Conservation (phyloP, 1,140 invertebrate genomes). For the Ooceraea biroi region DNA sequence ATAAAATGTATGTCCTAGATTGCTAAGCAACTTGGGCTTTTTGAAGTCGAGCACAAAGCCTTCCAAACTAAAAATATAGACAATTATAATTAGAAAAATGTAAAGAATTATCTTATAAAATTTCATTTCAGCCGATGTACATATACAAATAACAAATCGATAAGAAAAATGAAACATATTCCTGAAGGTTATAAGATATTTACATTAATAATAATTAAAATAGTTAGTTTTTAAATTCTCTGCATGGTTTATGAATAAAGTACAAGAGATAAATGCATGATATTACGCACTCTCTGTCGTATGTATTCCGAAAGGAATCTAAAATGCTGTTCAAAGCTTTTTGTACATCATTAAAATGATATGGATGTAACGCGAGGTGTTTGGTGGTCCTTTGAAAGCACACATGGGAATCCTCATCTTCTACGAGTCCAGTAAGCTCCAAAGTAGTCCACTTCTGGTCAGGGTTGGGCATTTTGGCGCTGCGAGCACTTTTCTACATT, state of each 20-base stretch:
- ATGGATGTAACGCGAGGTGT: constrained; percentile 88
- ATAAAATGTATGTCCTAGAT: constrained; percentile 86
- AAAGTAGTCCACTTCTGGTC: constrained; percentile 73
- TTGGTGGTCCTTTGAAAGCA: constrained; percentile 86
- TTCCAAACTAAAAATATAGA: constrained; percentile 85
- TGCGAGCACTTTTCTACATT: too few relatives aligned
- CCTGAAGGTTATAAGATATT: not conserved
- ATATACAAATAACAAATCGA: constrained; percentile 1
- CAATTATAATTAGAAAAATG: not conserved
- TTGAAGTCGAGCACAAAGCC: constrained; percentile 89
- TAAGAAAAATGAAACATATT: not conserved
- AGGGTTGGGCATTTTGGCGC: too few relatives aligned
- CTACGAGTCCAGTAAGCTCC: constrained; percentile 79
- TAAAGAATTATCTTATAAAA: too few relatives aligned
- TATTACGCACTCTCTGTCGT: constrained; percentile 79
- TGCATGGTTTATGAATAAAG: not conserved
- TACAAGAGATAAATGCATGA: not conserved
- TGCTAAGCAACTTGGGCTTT: constrained; percentile 87
- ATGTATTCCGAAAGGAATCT: constrained; percentile 74
- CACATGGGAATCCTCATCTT: constrained; percentile 87
- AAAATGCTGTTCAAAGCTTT: constrained; percentile 78
- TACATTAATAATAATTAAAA: not conserved
- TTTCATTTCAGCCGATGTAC: too few relatives aligned
- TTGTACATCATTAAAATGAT: constrained; percentile 87
- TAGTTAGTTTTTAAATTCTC: not conserved